Conservation (phyloP, 2,797 vertebrate species). For the Neosilurus hyrtlii region DNA sequence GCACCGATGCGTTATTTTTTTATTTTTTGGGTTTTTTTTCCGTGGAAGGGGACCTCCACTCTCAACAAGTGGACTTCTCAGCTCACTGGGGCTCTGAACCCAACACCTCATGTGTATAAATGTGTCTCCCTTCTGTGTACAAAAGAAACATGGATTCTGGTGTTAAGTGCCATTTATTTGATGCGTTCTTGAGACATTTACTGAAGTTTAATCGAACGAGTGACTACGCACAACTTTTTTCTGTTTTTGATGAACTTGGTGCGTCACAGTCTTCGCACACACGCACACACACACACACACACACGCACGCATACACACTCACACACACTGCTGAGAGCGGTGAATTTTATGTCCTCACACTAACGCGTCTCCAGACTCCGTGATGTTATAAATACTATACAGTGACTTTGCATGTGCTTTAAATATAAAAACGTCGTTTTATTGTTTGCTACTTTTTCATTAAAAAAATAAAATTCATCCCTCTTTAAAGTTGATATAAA, state of each 20-base stretch:
- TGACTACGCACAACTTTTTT: constrained; percentile 68
- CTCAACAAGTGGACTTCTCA: not conserved
- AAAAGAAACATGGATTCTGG: constrained; percentile 61
- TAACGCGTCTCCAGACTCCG: not conserved
- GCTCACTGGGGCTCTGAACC: constrained; percentile 25
- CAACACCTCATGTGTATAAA: constrained; percentile 53
- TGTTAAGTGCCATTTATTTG: constrained; percentile 82
- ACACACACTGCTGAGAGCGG: constrained; percentile 1
- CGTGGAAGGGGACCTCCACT: constrained; percentile 6
- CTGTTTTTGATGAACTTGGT: not conserved
- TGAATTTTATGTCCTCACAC: constrained; percentile 6
- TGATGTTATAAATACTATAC: constrained; percentile 17
- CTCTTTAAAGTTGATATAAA: constrained; percentile 10
- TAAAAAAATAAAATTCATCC: constrained; percentile 20
- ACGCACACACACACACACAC: not conserved
- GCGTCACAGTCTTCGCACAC: not conserved
- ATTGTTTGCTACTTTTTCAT: constrained; percentile 38
- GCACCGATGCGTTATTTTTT: not conserved
- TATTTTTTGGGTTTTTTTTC: no score
- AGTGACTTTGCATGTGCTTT: constrained; percentile 52
- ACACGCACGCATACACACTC: constrained; percentile 7
- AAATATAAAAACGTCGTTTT: constrained; percentile 35
- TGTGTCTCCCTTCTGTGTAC: constrained; percentile 49
- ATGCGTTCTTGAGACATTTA: constrained; percentile 60
- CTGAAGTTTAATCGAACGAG: constrained; percentile 69